These are phyloP conservation scores for Caenorhabditis brenneri DNA, from an alignment of 1,140 invertebrate species.

Conservation along the genomic window DNA sequence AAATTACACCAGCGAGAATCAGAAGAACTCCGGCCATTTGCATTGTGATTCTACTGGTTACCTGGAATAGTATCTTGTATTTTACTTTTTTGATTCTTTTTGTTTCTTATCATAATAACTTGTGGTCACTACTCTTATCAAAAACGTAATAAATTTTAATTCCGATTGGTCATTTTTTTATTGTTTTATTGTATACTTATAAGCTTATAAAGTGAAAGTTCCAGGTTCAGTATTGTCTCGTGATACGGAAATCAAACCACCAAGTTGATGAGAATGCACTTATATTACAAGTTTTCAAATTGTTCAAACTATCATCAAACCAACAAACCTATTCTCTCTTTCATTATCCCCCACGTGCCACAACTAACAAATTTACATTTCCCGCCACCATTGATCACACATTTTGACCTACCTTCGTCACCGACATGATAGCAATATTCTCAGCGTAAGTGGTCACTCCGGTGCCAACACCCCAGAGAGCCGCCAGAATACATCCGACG, in stretches of 20 bases:
- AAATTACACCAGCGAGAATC: conserved; percentile 49
- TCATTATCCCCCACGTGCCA: background rate
- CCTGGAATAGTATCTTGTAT: background rate
- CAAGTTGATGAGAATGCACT: background rate
- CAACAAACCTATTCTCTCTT: background rate
- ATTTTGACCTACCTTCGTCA: conserved; percentile 41
- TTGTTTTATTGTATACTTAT: background rate
- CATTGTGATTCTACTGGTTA: conserved; percentile 53
- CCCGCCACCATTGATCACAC: too few relatives aligned
- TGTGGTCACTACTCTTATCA: too few relatives aligned
- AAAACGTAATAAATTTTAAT: background rate
- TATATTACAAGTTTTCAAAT: too few relatives aligned
- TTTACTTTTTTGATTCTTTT: background rate
- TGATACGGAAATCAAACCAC: background rate
- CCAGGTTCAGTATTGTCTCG: background rate
- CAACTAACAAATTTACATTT: background rate
- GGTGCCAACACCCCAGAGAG: conserved; percentile 53
- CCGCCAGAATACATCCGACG: conserved; percentile 45
- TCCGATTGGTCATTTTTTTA: background rate
- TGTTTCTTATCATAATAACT: background rate
- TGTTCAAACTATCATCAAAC: too few relatives aligned
- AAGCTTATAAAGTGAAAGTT: background rate
- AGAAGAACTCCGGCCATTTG: conserved; percentile 54
- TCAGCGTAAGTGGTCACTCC: conserved; percentile 56
- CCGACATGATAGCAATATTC: conserved; percentile 50